A percentile compares a stretch with the other conserved stretches of the same genome.
Conservation (phyloP, 1,140 invertebrate genomes). For the Magallana gigas region DNA sequence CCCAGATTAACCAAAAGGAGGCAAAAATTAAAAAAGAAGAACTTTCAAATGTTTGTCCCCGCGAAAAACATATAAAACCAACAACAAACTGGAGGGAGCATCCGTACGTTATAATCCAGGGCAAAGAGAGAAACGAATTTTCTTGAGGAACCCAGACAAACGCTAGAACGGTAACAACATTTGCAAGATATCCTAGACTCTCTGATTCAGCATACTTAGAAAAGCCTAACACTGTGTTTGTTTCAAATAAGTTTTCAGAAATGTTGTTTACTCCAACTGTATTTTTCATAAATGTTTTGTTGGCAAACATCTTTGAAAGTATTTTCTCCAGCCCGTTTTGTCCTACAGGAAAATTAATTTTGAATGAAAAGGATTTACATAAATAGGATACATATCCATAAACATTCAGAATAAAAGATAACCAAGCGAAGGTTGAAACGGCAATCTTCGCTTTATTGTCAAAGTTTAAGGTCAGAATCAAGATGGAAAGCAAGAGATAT, state of each 20-base stretch:
- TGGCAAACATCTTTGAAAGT: background rate
- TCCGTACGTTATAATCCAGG: slow-evolving; percentile 65
- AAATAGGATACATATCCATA: slow-evolving; percentile 66
- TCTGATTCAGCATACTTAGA: slow-evolving; percentile 67
- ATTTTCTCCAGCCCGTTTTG: slow-evolving; percentile 46
- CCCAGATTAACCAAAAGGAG: slow-evolving; percentile 69
- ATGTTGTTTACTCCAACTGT: background rate
- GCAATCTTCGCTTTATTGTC: slow-evolving; percentile 58
- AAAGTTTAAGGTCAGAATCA: slow-evolving; percentile 61
- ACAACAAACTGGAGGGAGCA: slow-evolving; percentile 64
- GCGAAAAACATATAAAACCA: slow-evolving; percentile 66
- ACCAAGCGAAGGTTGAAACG: slow-evolving; percentile 63
- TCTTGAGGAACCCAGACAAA: slow-evolving; percentile 60
- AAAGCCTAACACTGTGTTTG: slow-evolving; percentile 64
- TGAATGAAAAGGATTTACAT: slow-evolving; percentile 46
- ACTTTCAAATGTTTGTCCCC: slow-evolving; percentile 70
- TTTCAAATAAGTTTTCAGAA: slow-evolving; percentile 10
- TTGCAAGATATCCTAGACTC: slow-evolving; percentile 64
- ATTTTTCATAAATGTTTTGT: background rate
- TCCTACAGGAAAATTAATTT: slow-evolving; percentile 63
- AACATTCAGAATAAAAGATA: slow-evolving; percentile 65
- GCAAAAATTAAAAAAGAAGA: slow-evolving; percentile 66
- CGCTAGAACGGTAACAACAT: slow-evolving; percentile 63
- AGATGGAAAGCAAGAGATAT: slow-evolving; percentile 60
- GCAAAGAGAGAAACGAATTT: slow-evolving; percentile 52